Evolutionary conservation across 2,797 vertebrate species (phyloP).

Genomic region (Coregonus ussuriensis): DNA sequence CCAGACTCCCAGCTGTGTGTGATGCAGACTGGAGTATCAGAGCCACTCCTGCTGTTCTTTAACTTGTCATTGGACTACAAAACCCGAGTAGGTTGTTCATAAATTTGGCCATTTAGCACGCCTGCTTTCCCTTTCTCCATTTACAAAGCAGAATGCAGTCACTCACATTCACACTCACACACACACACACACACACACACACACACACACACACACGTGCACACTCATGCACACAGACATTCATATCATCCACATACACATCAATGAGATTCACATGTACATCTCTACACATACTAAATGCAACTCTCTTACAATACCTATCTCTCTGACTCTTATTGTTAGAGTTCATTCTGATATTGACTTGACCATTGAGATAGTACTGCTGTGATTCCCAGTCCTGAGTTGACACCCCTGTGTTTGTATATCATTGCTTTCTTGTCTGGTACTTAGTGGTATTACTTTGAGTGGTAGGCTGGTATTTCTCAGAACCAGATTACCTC

Average conservation of each 20-base stretch:
- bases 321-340: background rate
- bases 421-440: slow-evolving; percentile 4
- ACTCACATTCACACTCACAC: background rate
- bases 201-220: too few species aligned
- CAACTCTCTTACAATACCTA: background rate
- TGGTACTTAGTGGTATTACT: background rate
- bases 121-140: slow-evolving; percentile 27
- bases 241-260: too few species aligned
- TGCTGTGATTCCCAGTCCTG: background rate
- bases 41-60: slow-evolving; percentile 31
- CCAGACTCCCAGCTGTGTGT: slow-evolving; percentile 57
- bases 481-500: slow-evolving; percentile 6
- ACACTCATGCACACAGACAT: too few species aligned
- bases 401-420: slow-evolving; percentile 13
- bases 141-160: slow-evolving; percentile 25
- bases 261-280: background rate
- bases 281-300: background rate
- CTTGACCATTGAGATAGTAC: background rate
- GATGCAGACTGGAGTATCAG: slow-evolving; percentile 21
- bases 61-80: slow-evolving; percentile 46
- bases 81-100: slow-evolving; percentile 43
- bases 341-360: background rate
- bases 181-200: too few species aligned
- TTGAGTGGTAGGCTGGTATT: background rate
- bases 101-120: slow-evolving; percentile 55